These are phyloP conservation scores for Pluvianellus socialis DNA, from an alignment of 2,113 vertebrate species.

Conservation along the genomic window DNA sequence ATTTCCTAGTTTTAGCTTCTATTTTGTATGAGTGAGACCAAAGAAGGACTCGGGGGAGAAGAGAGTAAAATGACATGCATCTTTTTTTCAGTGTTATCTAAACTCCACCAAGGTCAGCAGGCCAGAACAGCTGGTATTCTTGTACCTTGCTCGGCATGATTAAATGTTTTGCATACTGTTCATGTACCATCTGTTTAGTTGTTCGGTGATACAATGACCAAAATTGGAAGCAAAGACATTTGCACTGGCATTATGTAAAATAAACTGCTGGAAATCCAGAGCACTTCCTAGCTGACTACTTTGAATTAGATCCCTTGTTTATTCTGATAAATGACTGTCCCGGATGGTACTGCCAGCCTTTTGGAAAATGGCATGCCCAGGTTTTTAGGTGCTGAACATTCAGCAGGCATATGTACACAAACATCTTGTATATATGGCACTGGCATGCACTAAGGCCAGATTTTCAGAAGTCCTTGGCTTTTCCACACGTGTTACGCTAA, in stretches of 20 bases:
- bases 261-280: neutral
- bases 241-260: neutral
- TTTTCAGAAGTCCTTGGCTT: neutral
- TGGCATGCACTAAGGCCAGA: neutral
- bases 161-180: slow-evolving; percentile 21
- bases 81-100: neutral
- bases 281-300: neutral
- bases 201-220: neutral
- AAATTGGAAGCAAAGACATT: neutral
- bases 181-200: slow-evolving; percentile 43
- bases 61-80: neutral
- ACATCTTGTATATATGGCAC: neutral
- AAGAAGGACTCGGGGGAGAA: neutral
- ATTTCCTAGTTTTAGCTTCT: neutral
- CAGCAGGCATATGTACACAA: neutral
- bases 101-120: slow-evolving; percentile 45
- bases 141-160: neutral
- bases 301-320: neutral
- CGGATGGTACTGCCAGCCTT: neutral
- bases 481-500: neutral
- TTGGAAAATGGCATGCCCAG: neutral
- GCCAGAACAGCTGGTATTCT: slow-evolving; percentile 28
- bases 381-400: neutral
- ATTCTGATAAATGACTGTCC: neutral
- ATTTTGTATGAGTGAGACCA: neutral